A percentile compares a stretch with the other conserved stretches of the same genome.
Conservation (phyloP, 2,888 invertebrate genomes). For the Archips xylosteana region DNA sequence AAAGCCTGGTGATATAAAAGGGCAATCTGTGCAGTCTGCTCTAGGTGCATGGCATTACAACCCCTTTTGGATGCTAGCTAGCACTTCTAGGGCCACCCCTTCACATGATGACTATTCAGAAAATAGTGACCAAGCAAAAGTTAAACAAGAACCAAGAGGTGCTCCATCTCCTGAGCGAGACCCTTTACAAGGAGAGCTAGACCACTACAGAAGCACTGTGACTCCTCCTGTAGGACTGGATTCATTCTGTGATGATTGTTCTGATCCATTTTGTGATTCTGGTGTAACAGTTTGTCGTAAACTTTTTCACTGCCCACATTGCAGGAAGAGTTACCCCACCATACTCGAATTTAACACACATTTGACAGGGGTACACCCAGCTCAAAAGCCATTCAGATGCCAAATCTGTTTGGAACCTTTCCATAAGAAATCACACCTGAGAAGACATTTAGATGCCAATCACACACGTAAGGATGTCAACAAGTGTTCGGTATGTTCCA, state of each 20-base stretch:
- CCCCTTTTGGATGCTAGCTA: slow-evolving; percentile 84
- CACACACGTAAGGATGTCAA: slow-evolving; percentile 84
- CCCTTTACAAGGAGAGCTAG: slow-evolving; percentile 71
- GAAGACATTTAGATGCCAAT: slow-evolving; percentile 81
- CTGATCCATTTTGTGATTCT: slow-evolving; percentile 83
- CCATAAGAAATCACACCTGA: slow-evolving; percentile 80
- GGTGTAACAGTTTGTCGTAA: slow-evolving; percentile 78
- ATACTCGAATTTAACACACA: slow-evolving; percentile 83
- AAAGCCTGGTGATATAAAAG: slow-evolving; percentile 77
- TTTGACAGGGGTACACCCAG: slow-evolving; percentile 82
- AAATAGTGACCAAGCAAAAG: slow-evolving; percentile 75
- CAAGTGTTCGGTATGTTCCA: slow-evolving; percentile 83
- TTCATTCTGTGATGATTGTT: slow-evolving; percentile 83
- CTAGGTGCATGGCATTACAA: slow-evolving; percentile 83
- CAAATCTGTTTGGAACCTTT: slow-evolving; percentile 84
- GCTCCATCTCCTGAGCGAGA: slow-evolving; percentile 77
- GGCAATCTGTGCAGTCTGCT: slow-evolving; percentile 71
- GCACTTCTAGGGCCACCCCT: slow-evolving; percentile 77
- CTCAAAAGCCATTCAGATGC: slow-evolving; percentile 83
- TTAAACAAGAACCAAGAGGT: slow-evolving; percentile 78
- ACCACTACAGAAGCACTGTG: slow-evolving; percentile 67
- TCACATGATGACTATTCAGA: slow-evolving; percentile 80
- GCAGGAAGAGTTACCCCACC: slow-evolving; percentile 83
- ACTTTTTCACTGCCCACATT: slow-evolving; percentile 84
- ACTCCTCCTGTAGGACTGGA: slow-evolving; percentile 79